Percentiles rank a stretch among this genome's conserved stretches.
Conservation (phyloP, 2,888 invertebrate species). For the Carterocephalus palaemon region DNA sequence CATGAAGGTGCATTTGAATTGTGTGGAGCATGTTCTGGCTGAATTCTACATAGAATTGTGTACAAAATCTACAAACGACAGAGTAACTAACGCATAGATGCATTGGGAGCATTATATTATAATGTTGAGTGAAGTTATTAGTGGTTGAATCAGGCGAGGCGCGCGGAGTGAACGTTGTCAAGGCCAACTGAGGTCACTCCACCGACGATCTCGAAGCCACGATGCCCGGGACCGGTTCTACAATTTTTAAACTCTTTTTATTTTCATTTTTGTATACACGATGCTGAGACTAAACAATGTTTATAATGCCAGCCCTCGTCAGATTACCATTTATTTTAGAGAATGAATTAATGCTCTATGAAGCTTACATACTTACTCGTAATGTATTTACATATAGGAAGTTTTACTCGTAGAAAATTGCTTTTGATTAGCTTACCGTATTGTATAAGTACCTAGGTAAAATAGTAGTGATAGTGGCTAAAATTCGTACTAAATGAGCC, state of each 20-base stretch:
- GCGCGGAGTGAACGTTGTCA: constrained; percentile 74
- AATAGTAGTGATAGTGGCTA: no score
- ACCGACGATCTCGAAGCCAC: constrained; percentile 74
- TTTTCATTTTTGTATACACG: constrained; percentile 79
- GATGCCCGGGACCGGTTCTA: constrained; percentile 75
- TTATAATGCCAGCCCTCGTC: constrained; percentile 68
- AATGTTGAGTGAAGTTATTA: constrained; percentile 74
- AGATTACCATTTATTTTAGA: constrained; percentile 72
- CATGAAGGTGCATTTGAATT: constrained; percentile 29
- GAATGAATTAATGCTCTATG: constrained; percentile 29
- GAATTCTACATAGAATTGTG: constrained; percentile 48
- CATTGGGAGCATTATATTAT: constrained; percentile 67
- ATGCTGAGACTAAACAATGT: constrained; percentile 77
- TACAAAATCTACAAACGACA: no score
- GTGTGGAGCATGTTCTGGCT: constrained; percentile 21
- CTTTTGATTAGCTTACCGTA: constrained; percentile 1
- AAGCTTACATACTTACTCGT: constrained; percentile 17
- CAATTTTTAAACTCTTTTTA: constrained; percentile 77
- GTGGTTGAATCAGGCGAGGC: constrained; percentile 69
- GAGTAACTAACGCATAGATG: constrained; percentile 57
- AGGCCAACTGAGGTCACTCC: constrained; percentile 78
- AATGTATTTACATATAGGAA: constrained; percentile 20
- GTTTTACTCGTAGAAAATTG: constrained; percentile 6
- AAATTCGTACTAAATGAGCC: no score
- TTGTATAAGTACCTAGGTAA: no score